Evolutionary conservation across 2,113 vertebrate species (phyloP).

Genomic region (Vireo altiloquus): DNA sequence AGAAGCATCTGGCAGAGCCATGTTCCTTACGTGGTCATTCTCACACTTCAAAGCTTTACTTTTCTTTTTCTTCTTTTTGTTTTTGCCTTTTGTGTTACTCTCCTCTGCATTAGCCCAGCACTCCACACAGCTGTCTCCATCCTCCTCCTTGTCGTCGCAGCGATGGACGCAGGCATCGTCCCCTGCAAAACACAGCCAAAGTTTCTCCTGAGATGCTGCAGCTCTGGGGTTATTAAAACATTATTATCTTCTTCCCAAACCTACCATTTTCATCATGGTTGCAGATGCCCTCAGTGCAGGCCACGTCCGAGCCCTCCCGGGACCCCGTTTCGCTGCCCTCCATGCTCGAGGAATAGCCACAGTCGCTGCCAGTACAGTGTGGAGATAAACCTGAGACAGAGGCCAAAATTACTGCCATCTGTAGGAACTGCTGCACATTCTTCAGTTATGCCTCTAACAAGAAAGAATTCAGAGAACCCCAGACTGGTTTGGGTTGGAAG

Average conservation of each 20-base stretch:
- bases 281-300: slow-evolving; percentile 95
- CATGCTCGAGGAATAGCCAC: slow-evolving; percentile 95
- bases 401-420: not conserved
- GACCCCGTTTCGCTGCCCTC: slow-evolving; percentile 93
- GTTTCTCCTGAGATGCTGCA: not conserved
- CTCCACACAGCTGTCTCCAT: slow-evolving; percentile 89
- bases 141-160: slow-evolving; percentile 89
- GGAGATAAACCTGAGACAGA: slow-evolving; percentile 79
- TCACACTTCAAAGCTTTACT: slow-evolving; percentile 80
- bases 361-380: slow-evolving; percentile 90
- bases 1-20: not conserved
- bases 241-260: not conserved
- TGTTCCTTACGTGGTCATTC: slow-evolving; percentile 79
- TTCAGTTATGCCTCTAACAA: not conserved
- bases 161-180: slow-evolving; percentile 81
- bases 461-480: not conserved
- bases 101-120: slow-evolving; percentile 90
- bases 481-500: not conserved
- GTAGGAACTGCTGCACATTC: not conserved
- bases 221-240: not conserved
- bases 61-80: slow-evolving; percentile 97
- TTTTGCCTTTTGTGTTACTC: slow-evolving; percentile 84
- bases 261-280: slow-evolving; percentile 93
- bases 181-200: slow-evolving; percentile 52
- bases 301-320: slow-evolving; percentile 91